Conservation (phyloP, 2,888 invertebrate genomes). For the Fissipunctia ypsillon region DNA sequence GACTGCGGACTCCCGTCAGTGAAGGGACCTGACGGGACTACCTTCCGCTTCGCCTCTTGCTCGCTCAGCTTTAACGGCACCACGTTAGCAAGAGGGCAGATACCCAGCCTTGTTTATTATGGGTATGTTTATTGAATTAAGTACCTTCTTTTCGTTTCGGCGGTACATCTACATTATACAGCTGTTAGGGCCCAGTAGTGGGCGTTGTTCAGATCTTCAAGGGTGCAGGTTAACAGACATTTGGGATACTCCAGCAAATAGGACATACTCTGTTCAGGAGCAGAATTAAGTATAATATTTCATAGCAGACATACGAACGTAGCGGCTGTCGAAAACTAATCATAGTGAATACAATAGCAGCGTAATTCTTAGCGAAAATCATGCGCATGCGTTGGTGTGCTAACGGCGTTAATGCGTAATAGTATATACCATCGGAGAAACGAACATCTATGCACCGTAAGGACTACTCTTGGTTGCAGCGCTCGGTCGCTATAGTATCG, state of each 20-base stretch:
- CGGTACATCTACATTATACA: not conserved
- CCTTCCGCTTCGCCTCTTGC: constrained; percentile 97
- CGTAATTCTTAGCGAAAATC: not conserved
- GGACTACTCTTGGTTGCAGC: too few relatives aligned
- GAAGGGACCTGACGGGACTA: constrained; percentile 97
- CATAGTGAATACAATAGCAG: not conserved
- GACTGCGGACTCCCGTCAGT: constrained; percentile 97
- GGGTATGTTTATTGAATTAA: constrained; percentile 86
- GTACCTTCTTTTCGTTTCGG: not conserved
- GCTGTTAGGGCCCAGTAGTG: not conserved
- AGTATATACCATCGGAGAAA: too few relatives aligned
- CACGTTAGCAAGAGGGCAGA: constrained; percentile 97
- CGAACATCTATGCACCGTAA: too few relatives aligned
- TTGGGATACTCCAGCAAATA: not conserved
- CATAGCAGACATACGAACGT: not conserved
- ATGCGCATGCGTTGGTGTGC: not conserved
- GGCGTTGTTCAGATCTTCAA: not conserved
- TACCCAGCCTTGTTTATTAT: constrained; percentile 97
- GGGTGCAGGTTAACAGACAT: not conserved
- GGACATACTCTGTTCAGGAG: not conserved
- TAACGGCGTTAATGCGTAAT: not conserved
- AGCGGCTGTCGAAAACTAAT: not conserved
- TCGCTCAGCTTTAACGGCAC: constrained; percentile 99
- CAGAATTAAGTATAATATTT: not conserved
- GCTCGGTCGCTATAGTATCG: too few relatives aligned